Percentiles rank a stretch among this genome's conserved stretches.
Evolutionary conservation across 2,113 vertebrate genomes (phyloP).

Genomic region (Odocoileus virginianus): DNA sequence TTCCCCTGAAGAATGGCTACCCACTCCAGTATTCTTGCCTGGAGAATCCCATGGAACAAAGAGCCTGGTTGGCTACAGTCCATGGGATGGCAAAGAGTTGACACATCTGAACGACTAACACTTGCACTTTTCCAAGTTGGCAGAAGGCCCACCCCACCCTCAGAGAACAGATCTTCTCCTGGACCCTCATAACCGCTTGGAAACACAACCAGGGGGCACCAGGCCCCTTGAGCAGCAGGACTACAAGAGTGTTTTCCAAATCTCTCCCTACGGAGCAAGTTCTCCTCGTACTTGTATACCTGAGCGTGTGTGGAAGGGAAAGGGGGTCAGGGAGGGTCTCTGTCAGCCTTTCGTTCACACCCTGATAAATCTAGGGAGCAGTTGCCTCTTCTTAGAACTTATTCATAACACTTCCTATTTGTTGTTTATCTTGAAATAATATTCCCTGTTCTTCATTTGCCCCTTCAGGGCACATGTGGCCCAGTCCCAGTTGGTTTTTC

Average conservation of each 20-base stretch:
- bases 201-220: neutral
- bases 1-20: neutral
- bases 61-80: neutral
- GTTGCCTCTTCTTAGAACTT: neutral
- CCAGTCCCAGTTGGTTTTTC: neutral
- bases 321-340: neutral
- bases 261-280: neutral
- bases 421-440: neutral
- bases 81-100: neutral
- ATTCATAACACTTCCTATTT: neutral
- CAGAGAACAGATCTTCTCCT: neutral
- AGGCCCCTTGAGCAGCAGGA: neutral
- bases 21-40: neutral
- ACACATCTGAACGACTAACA: neutral
- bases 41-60: neutral
- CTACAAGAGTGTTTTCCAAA: neutral
- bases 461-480: neutral
- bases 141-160: neutral
- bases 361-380: neutral
- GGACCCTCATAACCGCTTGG: neutral
- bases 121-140: neutral
- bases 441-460: neutral
- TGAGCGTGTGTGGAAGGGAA: neutral
- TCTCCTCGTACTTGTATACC: neutral
- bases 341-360: neutral